phyloP scores from a whole-genome alignment of 2,888 invertebrate species.

The Gortyna flavago region DNA sequence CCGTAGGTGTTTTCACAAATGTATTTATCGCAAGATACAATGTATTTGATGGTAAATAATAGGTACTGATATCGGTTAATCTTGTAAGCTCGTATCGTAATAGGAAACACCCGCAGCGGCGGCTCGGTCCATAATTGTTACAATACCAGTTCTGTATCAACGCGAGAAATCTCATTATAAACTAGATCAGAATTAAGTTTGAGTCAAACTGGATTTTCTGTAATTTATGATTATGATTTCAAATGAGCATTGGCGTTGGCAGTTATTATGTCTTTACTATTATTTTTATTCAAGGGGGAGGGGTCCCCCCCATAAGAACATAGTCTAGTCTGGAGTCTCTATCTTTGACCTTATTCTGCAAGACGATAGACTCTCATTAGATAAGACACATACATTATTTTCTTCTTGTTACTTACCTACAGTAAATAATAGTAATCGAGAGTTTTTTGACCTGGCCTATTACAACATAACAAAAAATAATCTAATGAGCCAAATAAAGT shows the following conservation, averaged over 20 bases:
- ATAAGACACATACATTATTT: no score
- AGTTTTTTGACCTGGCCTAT: conserved; percentile 24
- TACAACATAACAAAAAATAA: conserved; percentile 25
- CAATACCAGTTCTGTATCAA: conserved; percentile 58
- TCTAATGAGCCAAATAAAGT: conserved; percentile 5
- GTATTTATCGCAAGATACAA: conserved; percentile 9
- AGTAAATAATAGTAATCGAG: background rate
- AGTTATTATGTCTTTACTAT: background rate
- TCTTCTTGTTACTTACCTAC: background rate
- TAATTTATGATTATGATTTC: conserved; percentile 53
- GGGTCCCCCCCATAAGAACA: background rate
- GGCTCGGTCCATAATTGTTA: conserved; percentile 43
- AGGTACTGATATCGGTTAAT: conserved; percentile 38
- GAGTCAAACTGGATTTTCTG: conserved; percentile 45
- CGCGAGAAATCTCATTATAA: conserved; percentile 45
- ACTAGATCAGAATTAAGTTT: conserved; percentile 53
- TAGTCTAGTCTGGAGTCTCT: background rate
- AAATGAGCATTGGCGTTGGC: background rate
- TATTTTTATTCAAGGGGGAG: background rate
- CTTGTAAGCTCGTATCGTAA: conserved; percentile 45
- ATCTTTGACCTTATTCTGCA: background rate
- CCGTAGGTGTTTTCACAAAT: background rate
- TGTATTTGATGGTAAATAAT: conserved; percentile 38
- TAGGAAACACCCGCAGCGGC: conserved; percentile 50
- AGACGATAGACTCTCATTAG: background rate